phyloP scores from a whole-genome alignment of 2,797 vertebrate species.

The Propithecus deckenii region DNA sequence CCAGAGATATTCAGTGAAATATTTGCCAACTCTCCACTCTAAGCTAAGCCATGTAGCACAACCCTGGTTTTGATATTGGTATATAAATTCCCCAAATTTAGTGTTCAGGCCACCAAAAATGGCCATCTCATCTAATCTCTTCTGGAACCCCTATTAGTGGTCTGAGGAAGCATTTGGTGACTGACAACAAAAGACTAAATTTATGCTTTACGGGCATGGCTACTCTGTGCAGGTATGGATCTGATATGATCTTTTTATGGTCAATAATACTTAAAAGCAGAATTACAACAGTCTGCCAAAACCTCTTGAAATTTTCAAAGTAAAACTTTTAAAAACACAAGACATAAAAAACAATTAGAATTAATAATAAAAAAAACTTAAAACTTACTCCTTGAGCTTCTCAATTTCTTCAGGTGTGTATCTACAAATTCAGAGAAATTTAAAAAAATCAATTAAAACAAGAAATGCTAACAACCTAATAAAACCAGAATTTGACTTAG shows the following conservation, averaged over 20 bases:
- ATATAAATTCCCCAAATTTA: neutral
- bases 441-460: constrained; percentile 64
- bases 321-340: constrained; percentile 46
- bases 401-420: constrained; percentile 97
- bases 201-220: neutral
- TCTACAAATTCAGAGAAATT: constrained; percentile 84
- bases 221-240: neutral
- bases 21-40: neutral
- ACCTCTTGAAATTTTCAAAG: constrained; percentile 8
- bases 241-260: neutral
- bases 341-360: constrained; percentile 33
- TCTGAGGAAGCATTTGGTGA: neutral
- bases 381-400: constrained; percentile 95
- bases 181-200: neutral
- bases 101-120: neutral
- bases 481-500: constrained; percentile 46
- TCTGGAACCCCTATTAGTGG: neutral
- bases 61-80: neutral
- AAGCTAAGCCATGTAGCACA: neutral
- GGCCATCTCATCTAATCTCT: neutral
- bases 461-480: constrained; percentile 8
- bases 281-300: constrained; percentile 41
- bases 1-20: neutral
- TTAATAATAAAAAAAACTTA: constrained; percentile 33
- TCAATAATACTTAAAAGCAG: neutral